Conservation (phyloP, 2,113 vertebrate species). For the human region DNA sequence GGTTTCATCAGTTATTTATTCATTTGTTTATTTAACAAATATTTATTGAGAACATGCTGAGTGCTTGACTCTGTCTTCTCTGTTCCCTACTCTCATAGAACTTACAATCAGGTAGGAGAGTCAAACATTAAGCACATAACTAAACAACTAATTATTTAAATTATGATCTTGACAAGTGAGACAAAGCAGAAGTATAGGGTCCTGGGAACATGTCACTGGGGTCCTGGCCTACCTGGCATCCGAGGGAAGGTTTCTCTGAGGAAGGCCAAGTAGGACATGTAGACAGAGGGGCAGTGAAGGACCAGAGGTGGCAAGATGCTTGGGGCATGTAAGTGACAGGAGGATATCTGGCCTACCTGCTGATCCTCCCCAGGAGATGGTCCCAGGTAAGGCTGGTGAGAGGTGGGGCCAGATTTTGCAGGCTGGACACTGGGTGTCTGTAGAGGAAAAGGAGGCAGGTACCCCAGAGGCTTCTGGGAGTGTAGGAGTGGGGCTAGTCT, state of each 20-base stretch:
- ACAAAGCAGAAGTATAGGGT: not conserved
- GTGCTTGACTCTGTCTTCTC: not conserved
- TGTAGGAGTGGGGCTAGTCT: not conserved
- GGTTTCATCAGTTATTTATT: not conserved
- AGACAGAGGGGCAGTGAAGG: not conserved
- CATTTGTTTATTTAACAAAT: not conserved
- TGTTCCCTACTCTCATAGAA: not conserved
- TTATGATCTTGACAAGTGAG: not conserved
- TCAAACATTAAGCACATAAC: not conserved
- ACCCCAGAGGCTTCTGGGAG: not conserved
- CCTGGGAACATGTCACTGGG: fast-evolving
- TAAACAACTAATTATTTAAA: not conserved
- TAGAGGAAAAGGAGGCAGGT: not conserved
- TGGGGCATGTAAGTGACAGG: not conserved
- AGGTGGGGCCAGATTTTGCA: not conserved
- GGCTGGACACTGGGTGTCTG: not conserved
- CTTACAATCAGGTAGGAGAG: not conserved
- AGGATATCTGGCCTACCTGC: not conserved
- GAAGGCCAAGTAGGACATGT: not conserved
- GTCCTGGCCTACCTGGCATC: not conserved
- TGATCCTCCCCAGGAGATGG: not conserved
- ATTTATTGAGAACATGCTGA: not conserved
- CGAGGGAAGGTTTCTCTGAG: not conserved
- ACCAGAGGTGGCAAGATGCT: not conserved
- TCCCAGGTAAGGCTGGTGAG: not conserved